These are phyloP conservation scores for Eretmochelys imbricata DNA, from an alignment of 2,113 vertebrate genomes.

Conservation along the genomic window DNA sequence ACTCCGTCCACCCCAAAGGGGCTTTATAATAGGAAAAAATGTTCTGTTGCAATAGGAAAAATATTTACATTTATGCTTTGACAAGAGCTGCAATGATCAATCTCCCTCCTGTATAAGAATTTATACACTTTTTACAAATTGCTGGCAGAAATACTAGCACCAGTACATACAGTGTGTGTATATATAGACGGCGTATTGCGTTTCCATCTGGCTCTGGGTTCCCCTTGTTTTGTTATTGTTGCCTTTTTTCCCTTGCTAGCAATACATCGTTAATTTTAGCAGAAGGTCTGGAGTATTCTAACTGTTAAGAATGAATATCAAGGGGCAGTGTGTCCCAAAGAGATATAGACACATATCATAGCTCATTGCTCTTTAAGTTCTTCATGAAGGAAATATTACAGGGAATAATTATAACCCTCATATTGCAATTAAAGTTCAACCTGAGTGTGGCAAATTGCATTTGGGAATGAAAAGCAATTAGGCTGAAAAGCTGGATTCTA, in stretches of 20 bases:
- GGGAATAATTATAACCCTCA: slow-evolving; percentile 47
- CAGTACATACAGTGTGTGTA: slow-evolving; percentile 25
- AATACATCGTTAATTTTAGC: not conserved
- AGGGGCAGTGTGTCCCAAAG: slow-evolving; percentile 19
- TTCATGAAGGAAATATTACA: not conserved
- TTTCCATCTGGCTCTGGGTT: slow-evolving; percentile 32
- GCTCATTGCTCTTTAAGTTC: not conserved
- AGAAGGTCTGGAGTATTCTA: not conserved
- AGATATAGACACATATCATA: not conserved
- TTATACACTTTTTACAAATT: not conserved
- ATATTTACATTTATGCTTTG: slow-evolving; percentile 12
- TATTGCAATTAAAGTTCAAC: not conserved
- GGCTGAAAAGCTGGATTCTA: not conserved
- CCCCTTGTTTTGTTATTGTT: not conserved
- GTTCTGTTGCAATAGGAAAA: slow-evolving; percentile 15
- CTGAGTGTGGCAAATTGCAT: not conserved
- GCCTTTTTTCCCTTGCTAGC: slow-evolving; percentile 24
- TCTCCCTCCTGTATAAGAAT: not conserved
- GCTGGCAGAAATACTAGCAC: slow-evolving; percentile 12
- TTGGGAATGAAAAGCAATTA: not conserved
- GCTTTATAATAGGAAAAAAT: not conserved
- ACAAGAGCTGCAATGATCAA: not conserved
- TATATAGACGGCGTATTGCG: slow-evolving; percentile 1
- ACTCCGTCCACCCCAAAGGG: not conserved
- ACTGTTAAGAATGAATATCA: not conserved